Base-by-base conservation (phyloP, 1,140 invertebrate genomes). In the Lepidurus arcticus region DNA sequence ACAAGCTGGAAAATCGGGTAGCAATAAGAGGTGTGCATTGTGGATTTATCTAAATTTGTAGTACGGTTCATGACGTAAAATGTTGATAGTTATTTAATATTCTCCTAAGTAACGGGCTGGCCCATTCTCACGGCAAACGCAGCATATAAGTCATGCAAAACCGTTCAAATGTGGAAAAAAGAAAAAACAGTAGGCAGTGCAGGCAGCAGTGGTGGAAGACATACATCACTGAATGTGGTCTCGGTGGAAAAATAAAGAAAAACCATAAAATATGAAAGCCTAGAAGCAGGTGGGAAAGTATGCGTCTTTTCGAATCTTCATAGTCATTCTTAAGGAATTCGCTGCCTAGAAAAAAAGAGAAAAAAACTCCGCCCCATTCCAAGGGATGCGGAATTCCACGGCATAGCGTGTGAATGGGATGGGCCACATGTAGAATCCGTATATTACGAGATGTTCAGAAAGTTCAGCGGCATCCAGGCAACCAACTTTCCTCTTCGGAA, bases 401-500 rank as follows among this genome's bases (percentile, higher is more conserved):
- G 21, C 53, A 65, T 65, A 21, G 53, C 53, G 53, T 65, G 16
- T n/a, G 53, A 13, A 21, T 65, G 53, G 16, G 53, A 65, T 65
- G 53, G 53, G 53, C 21, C 53, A 65, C 53, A 65, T 65, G 0
- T 65, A 65, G 16, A 65, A 34, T 4, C 34, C 4, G n/a, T n/a
- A 65, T n/a, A 65, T n/a, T 65, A 7, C n/a, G 16, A 21, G 16
- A 65, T 65, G 53, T 65, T 65, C 8, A 65, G 53, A 65, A 65
- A 21, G 21, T 13, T 65, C 21, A n/a, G 45, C 53, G 16, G 16
- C 53, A n/a, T 65, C 53, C 6, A 65, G 53, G n/a, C 47, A 65
- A 65, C 47, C 47, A 65, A 65, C 53, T 65, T 65, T 65, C 53
- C 21, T 65, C 53, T 65, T 21, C 53, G 53, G 21, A 21, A 65